Base-by-base conservation (phyloP, 1,140 invertebrate genomes). In the Hypsibius dujardini region DNA sequence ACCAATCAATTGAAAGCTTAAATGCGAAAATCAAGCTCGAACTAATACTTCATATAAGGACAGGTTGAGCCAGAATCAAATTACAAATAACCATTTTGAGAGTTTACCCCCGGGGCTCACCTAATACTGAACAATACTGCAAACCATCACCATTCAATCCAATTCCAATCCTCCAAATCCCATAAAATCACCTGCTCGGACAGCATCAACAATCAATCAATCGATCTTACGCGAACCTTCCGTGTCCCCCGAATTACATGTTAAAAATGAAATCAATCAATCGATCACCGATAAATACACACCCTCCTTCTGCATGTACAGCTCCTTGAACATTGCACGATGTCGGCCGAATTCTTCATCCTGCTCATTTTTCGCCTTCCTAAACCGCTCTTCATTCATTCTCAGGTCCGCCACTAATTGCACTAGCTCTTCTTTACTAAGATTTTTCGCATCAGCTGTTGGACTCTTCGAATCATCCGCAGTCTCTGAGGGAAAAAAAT, bases 261-360 rank as follows among this genome's bases (percentile, higher is more conserved):
- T 28, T 28, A 28, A 28, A 28, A 28, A 7, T 70, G 7, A 28
- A 71, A 46, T 28, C 70, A 71, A 71, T 45, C 70, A 46, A 46
- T n/a, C 42, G 28, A 46, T 74, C 45, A 62, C 15, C 40, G 45
- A 3, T 28, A 45, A 59, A 46, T 72, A 73, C 70, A 69, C 82
- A 89, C 88, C 87, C 86, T 94, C 90, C 84, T 92, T 93, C 77
- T 92, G 89, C 74, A 92, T 82, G 80, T 87, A 93, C 12, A 94
- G 79, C 76, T 92, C 90, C 82, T 91, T 92, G 83, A 93, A 87
- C 83, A 88, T 90, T 2, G 90, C 91, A 75, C 90, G 84, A 79
- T 93, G 90, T 60, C 84, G 80, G 77, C 92, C 89, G 82, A 92
- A 94, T 78, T 92, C 89, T 74, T 87, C 86, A 76, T 87, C 86